Conservation (phyloP, 2,888 invertebrate species). For the Conistra vaccinii region DNA sequence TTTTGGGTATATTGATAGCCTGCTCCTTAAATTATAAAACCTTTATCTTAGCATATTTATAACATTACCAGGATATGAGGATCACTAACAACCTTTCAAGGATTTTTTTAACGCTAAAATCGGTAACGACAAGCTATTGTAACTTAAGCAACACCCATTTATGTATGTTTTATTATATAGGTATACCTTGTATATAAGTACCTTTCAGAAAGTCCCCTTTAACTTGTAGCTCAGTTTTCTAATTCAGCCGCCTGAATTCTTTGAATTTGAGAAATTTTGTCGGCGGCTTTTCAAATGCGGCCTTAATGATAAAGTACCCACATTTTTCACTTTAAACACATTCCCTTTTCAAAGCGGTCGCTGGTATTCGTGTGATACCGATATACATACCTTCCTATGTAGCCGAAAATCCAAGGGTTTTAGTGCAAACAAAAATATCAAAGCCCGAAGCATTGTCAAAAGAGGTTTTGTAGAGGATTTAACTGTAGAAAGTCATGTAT, state of each 20-base stretch:
- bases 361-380: slow-evolving; percentile 40
- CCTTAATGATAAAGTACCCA: slow-evolving; percentile 53
- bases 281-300: slow-evolving; percentile 51
- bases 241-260: slow-evolving; percentile 58
- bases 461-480: slow-evolving; percentile 4
- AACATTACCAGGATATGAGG: background rate
- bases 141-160: background rate
- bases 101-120: background rate
- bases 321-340: slow-evolving; percentile 57
- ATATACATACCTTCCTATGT: slow-evolving; percentile 38
- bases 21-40: background rate
- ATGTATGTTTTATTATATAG: background rate
- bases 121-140: no score
- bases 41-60: background rate
- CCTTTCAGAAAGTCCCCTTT: slow-evolving; percentile 9
- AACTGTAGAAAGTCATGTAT: background rate
- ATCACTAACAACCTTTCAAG: no score
- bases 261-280: slow-evolving; percentile 52
- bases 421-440: slow-evolving; percentile 27
- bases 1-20: slow-evolving; percentile 14
- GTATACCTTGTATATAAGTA: background rate
- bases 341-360: slow-evolving; percentile 57
- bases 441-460: background rate
- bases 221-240: slow-evolving; percentile 25
- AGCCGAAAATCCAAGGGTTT: slow-evolving; percentile 29